Percentiles rank a stretch among this genome's conserved stretches.
phyloP scores from a whole-genome alignment of 23 tunicate genomes.

The Clavelina lepadiformis region DNA sequence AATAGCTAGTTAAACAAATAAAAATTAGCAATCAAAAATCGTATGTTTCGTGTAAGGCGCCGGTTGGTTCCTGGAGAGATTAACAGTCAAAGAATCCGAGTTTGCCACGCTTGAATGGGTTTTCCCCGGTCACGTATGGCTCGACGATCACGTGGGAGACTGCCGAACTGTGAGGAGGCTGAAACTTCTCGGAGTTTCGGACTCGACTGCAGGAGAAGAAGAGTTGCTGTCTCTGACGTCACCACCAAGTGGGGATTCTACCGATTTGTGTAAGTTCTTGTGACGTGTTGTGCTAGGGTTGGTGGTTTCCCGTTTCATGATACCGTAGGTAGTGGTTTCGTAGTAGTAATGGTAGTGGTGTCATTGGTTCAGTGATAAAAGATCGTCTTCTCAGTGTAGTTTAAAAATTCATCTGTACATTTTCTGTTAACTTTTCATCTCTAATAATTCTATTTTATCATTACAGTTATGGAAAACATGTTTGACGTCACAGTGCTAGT shows the following conservation, averaged over 20 bases:
- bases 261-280: too few relatives aligned
- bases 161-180: slow-evolving; percentile 52
- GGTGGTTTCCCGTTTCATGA: too few relatives aligned
- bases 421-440: background rate
- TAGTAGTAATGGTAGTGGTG: too few relatives aligned
- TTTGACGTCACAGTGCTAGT: slow-evolving; percentile 57
- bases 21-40: too few relatives aligned
- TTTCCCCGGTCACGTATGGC: slow-evolving; percentile 72
- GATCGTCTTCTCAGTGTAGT: too few relatives aligned
- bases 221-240: slow-evolving; percentile 14
- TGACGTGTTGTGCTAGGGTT: too few relatives aligned
- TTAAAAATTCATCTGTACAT: background rate
- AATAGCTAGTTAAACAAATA: too few relatives aligned
- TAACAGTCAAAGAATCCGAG: slow-evolving; percentile 60
- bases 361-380: too few relatives aligned
- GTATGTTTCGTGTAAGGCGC: slow-evolving; percentile 48
- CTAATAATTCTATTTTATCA: too few relatives aligned
- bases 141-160: slow-evolving; percentile 86
- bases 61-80: slow-evolving; percentile 76
- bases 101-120: slow-evolving; percentile 52
- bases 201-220: slow-evolving; percentile 10
- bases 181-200: slow-evolving; percentile 30
- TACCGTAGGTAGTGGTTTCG: too few relatives aligned
- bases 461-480: too few relatives aligned
- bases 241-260: slow-evolving; percentile 26